Base-by-base conservation (phyloP, 2,113 vertebrate species). In the Oryzias celebensis region DNA sequence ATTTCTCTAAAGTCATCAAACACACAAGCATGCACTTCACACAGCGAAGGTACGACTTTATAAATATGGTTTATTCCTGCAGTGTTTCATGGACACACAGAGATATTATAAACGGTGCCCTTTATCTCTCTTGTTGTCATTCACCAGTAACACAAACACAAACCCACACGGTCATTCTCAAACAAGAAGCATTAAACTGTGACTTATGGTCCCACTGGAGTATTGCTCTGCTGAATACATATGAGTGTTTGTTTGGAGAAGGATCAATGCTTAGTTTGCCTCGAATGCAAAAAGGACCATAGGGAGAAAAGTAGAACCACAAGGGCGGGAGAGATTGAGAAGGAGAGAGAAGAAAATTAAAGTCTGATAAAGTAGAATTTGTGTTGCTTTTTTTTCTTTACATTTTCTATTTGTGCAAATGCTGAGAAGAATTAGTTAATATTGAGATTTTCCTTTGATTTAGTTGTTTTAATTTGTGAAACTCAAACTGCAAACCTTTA, bases 241-340 rank as follows among this genome's bases (percentile, higher is more conserved):
- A 84, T 75, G 66, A 68, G 71, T 77, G 72, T 84, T 74, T 84
- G 82, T 85, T 82, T 83, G 76, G 72, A 68, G 69, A 31, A 43
- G 68, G 78, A 81, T 85, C 77, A 81, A 81, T 81, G 80, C 51
- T 36, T 1, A 59, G 67, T 81, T 85, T 65, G 73, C 67, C 75
- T 70, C 49, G 63, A 69, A 85, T 79, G 55, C 64, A 68, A 73
- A 84, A 42, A 50, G 24, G 60, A 71, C 77, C 78, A 44, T 24
- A 71, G 76, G 78, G 76, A 80, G 36, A 53, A 68, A 62, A 31
- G 63, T 23, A 3, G 65, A 63, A 79, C 66, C 55, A 62, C 65
- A 45, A 58, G 62, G 53, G 0, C 20, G 26, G 43, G 42, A 47
- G 49, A 62, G 69, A 76, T 46, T 76, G 53, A 57, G 48, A 53